phyloP scores from a whole-genome alignment of 2,797 vertebrate species.

The Sciaenops ocellatus region DNA sequence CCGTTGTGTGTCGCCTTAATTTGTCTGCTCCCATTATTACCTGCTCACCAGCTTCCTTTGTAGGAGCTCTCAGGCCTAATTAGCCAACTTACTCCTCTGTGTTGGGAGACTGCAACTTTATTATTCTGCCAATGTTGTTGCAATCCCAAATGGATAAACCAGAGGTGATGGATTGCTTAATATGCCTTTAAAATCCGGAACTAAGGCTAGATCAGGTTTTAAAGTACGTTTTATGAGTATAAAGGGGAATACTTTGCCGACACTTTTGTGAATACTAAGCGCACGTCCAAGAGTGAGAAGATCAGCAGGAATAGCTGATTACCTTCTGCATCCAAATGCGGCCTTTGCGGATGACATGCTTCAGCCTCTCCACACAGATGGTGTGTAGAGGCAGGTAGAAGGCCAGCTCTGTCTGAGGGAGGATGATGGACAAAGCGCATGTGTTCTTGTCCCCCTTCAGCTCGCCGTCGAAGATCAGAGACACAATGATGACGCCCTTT shows the following conservation, averaged over 20 bases:
- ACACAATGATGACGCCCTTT: slow-evolving; percentile 97
- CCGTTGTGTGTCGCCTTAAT: slow-evolving; percentile 6
- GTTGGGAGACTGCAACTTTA: slow-evolving; percentile 34
- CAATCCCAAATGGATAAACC: slow-evolving; percentile 38
- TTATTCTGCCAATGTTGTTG: slow-evolving; percentile 43
- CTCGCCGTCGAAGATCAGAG: slow-evolving; percentile 98
- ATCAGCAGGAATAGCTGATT: slow-evolving; percentile 30
- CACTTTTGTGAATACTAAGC: not conserved
- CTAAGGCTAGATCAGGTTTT: slow-evolving; percentile 2
- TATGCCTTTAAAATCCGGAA: slow-evolving; percentile 25
- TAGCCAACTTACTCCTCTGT: slow-evolving; percentile 37
- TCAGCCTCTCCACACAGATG: slow-evolving; percentile 95
- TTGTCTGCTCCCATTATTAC: slow-evolving; percentile 34
- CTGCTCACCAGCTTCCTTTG: slow-evolving; percentile 24
- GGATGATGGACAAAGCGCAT: slow-evolving; percentile 95
- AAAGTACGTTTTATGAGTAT: slow-evolving; percentile 3
- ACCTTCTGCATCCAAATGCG: slow-evolving; percentile 99
- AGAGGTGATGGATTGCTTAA: slow-evolving; percentile 41
- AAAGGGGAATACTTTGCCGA: slow-evolving; percentile 1
- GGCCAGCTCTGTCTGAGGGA: slow-evolving; percentile 93
- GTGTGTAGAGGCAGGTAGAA: slow-evolving; percentile 97
- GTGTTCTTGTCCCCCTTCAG: slow-evolving; percentile 98
- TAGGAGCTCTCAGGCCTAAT: slow-evolving; percentile 50
- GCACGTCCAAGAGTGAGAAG: not conserved
- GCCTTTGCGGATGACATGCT: slow-evolving; percentile 96